Base-by-base conservation (phyloP, 1,140 invertebrate species). In the Ceratina japonica region DNA sequence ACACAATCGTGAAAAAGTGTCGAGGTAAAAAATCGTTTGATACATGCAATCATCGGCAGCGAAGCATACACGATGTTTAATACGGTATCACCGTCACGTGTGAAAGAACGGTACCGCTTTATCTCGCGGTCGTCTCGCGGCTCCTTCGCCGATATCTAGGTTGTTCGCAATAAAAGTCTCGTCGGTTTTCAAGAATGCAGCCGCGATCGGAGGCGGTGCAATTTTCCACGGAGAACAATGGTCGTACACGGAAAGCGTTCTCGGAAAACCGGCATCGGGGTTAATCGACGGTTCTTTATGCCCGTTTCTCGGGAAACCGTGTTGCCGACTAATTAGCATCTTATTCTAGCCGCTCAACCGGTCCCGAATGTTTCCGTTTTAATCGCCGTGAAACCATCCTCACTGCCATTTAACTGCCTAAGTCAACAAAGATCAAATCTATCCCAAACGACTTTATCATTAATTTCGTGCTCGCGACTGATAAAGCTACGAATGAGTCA, bases 221-320 rank as follows among this genome's bases (percentile, higher is more conserved):
- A 74, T 84, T 79, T 72, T 69, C 64, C 54, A 16, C 31, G 44
- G 16, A 22, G 61, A 73, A 84, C 82, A 84, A 81, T 84, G 15
- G 44, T 77, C 54, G 18, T 51, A 54, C 20, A 27, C 15, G 44
- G 22, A 18, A 44, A 44, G 37, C 16, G 18, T 78, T 85, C 61
- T 79, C 16, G 61, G 66, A 79, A 79, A 61, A 75, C 4, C 37
- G 1, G 49, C 66, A 75, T 79, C 63, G 68, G 75, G 58, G 63
- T 85, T 75, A 85, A 79, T 85, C 83, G 80, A 56, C 83, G 44
- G 71, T 82, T 79, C 68, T 24, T 85, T 63, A 70, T 74, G 56
- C 51, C 13, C 31, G 1, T 13, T 72, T 81, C 72, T 15, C 18
- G n/a, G 54, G 65, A 75, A 84, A 82, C 54, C 49, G 44, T 70